Evolutionary conservation across 2,888 invertebrate genomes (phyloP).

Genomic region (Carcina quercana): DNA sequence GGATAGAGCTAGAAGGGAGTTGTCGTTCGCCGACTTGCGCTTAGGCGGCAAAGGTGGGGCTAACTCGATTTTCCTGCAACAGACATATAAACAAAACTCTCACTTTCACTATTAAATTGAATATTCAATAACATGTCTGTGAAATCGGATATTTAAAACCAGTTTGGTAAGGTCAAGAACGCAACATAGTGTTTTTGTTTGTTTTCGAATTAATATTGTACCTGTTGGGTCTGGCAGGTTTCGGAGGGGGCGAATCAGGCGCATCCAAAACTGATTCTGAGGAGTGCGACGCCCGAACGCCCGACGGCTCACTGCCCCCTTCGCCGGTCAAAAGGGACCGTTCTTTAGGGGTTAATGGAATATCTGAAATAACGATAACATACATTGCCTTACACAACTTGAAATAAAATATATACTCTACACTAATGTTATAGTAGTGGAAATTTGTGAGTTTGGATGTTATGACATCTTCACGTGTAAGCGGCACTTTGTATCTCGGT

Average conservation of each 20-base stretch:
- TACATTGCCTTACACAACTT: too few species aligned
- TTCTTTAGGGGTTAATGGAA: slow-evolving; percentile 87
- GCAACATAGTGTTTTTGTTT: too few species aligned
- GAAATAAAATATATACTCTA: too few species aligned
- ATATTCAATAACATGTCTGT: background rate
- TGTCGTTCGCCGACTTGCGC: slow-evolving; percentile 74
- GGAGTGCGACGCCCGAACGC: slow-evolving; percentile 85
- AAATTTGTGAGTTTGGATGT: too few species aligned
- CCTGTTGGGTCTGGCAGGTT: slow-evolving; percentile 91
- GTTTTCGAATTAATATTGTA: too few species aligned
- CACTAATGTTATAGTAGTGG: too few species aligned
- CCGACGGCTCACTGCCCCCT: slow-evolving; percentile 67
- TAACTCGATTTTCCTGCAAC: slow-evolving; percentile 76
- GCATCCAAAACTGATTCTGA: slow-evolving; percentile 84
- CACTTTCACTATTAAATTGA: slow-evolving; percentile 18
- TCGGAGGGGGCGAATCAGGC: slow-evolving; percentile 83
- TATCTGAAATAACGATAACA: slow-evolving; percentile 73
- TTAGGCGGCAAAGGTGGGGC: slow-evolving; percentile 89
- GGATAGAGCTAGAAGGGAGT: slow-evolving; percentile 71
- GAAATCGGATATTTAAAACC: background rate
- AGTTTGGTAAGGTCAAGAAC: background rate
- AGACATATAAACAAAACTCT: slow-evolving; percentile 30
- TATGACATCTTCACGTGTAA: too few species aligned
- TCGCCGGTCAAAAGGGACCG: slow-evolving; percentile 80
- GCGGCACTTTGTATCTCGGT: too few species aligned